A percentile compares a stretch with the other conserved stretches of the same genome.
Conservation (phyloP, 2,797 vertebrate genomes). For the Knipowitschia caucasica region DNA sequence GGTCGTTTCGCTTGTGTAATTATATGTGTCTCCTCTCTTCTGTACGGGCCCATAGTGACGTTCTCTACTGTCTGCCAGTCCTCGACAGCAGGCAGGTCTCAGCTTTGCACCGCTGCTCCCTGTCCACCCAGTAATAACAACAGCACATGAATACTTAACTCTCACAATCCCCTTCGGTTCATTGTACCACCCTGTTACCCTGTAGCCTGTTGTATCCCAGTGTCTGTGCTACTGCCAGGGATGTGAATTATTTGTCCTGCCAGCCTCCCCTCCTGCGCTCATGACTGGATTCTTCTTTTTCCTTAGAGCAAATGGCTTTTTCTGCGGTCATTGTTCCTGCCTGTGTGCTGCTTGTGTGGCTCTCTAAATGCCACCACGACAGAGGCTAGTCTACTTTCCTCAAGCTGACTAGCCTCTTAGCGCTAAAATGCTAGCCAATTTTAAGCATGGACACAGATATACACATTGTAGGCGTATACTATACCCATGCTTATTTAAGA, state of each 20-base stretch:
- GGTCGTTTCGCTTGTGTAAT: slow-evolving; percentile 12
- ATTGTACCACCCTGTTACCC: slow-evolving; percentile 50
- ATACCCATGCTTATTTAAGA: neutral
- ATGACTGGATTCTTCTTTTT: slow-evolving; percentile 47
- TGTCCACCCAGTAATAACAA: slow-evolving; percentile 4
- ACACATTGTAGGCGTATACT: slow-evolving; percentile 4
- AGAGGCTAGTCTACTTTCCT: slow-evolving; percentile 51
- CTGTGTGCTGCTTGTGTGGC: slow-evolving; percentile 60
- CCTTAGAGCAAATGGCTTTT: slow-evolving; percentile 60
- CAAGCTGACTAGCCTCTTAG: slow-evolving; percentile 31
- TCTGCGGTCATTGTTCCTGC: slow-evolving; percentile 58
- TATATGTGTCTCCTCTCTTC: slow-evolving; percentile 48
- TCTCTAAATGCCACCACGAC: slow-evolving; percentile 53
- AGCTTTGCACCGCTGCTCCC: slow-evolving; percentile 41
- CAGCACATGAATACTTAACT: slow-evolving; percentile 13
- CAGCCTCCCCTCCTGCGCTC: slow-evolving; percentile 47
- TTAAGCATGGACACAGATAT: slow-evolving; percentile 13
- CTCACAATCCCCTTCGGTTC: slow-evolving; percentile 21
- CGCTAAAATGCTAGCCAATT: slow-evolving; percentile 13
- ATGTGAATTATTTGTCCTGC: slow-evolving; percentile 69
- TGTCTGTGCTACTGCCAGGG: slow-evolving; percentile 61
- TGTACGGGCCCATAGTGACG: slow-evolving; percentile 65
- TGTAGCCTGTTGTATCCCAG: slow-evolving; percentile 50
- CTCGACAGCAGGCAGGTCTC: slow-evolving; percentile 71
- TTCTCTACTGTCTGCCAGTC: slow-evolving; percentile 68